Conservation (phyloP, 2,888 invertebrate species). For the Diplazon laetatorius region DNA sequence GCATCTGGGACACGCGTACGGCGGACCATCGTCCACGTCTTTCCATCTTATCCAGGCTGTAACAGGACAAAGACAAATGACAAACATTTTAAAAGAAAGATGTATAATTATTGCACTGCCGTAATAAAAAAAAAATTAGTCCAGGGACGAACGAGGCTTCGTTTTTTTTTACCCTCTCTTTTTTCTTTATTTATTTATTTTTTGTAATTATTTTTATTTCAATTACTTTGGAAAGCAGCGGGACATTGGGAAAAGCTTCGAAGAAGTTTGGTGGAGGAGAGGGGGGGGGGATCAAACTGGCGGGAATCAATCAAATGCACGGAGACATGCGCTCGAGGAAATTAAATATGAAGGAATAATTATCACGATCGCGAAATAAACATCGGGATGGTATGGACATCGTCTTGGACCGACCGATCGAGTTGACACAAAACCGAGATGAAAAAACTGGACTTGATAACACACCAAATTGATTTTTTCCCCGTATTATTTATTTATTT, state of each 20-base stretch:
- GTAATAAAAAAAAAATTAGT: slow-evolving; percentile 34
- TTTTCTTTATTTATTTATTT: too few species aligned
- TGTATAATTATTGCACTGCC: slow-evolving; percentile 44
- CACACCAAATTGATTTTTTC: too few species aligned
- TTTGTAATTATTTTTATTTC: neutral
- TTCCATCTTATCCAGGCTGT: slow-evolving; percentile 68
- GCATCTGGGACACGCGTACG: slow-evolving; percentile 77
- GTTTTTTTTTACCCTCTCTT: too few species aligned
- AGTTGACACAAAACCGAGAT: too few species aligned
- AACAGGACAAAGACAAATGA: too few species aligned
- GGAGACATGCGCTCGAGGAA: slow-evolving; percentile 39
- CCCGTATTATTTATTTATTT: too few species aligned
- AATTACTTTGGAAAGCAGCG: slow-evolving; percentile 22
- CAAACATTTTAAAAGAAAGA: slow-evolving; percentile 50
- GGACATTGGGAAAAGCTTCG: slow-evolving; percentile 43
- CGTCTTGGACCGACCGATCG: too few species aligned
- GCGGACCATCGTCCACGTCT: slow-evolving; percentile 72
- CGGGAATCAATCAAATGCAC: slow-evolving; percentile 28
- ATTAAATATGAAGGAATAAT: slow-evolving; percentile 21
- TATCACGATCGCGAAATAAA: slow-evolving; percentile 9
- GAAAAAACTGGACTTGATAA: too few species aligned
- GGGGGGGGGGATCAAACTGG: slow-evolving; percentile 37
- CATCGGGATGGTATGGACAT: neutral
- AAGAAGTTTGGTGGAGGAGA: slow-evolving; percentile 16
- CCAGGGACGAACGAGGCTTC: neutral